phyloP scores from a whole-genome alignment of 2,888 invertebrate genomes.

The Lottia gigantea region DNA sequence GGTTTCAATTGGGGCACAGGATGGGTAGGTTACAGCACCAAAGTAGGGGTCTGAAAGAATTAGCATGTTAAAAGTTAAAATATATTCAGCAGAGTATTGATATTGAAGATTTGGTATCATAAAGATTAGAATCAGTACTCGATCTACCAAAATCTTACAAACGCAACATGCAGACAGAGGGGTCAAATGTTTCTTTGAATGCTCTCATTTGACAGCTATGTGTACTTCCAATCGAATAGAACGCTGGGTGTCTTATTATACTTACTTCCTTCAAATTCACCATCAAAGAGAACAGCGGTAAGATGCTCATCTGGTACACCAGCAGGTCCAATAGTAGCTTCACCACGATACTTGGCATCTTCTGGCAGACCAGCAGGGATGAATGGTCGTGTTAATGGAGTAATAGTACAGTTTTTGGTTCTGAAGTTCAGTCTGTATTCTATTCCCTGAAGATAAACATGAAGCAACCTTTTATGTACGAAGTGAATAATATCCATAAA shows the following conservation, averaged over 20 bases:
- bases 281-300: constrained; percentile 42
- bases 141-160: too few species aligned
- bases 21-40: constrained; percentile 41
- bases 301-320: constrained; percentile 45
- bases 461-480: too few species aligned
- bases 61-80: background rate
- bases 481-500: too few species aligned
- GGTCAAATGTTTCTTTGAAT: too few species aligned
- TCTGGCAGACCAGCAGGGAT: constrained; percentile 45
- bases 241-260: background rate
- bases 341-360: constrained; percentile 42
- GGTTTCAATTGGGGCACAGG: constrained; percentile 46
- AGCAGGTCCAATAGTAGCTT: constrained; percentile 46
- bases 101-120: too few species aligned
- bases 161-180: too few species aligned
- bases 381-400: constrained; percentile 43
- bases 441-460: constrained; percentile 32
- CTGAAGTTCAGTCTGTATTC: constrained; percentile 49
- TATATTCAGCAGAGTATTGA: too few species aligned
- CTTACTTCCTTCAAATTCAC: constrained; percentile 39
- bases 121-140: too few species aligned
- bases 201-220: too few species aligned
- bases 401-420: constrained; percentile 44
- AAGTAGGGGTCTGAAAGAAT: constrained; percentile 25
- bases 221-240: too few species aligned